Evolutionary conservation across 30 jellyfish, hydroid and myxozoan genomes (phyloP), one percentile per base, ranked within the genome.

Genomic region (Pelagia noctiluca): DNA sequence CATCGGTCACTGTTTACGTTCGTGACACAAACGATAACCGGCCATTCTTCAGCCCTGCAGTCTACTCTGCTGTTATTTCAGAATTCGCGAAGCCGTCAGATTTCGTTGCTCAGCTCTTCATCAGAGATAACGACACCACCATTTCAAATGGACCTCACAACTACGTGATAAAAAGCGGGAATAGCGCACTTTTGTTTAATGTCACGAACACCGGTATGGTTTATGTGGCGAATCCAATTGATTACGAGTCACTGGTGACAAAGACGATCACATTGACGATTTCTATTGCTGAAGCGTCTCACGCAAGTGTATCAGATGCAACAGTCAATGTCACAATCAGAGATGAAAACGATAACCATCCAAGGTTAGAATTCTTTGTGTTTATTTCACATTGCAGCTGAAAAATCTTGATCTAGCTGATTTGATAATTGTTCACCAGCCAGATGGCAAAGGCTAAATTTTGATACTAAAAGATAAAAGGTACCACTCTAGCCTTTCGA

Each of bases 271-370:
- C 84, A 53, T 28, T 88, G 35, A 32, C 35, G 13, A 37, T 71
- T 24, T 24, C 83, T 34, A 54, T 88, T 29, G 48, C 62, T 30
- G 96, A 80, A 71, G 80, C 70, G 1, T 25, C 52, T 3, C 19
- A 16, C 23, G 12, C 37, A 3, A 35, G 60, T 26, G 35, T 32
- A 1, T 37, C 72, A n/a, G 63, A 12, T 0, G 84, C 91, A 13
- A 66, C 82, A 5, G 86, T 78, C 63, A 54, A 26, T 13, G 85
- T 88, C 24, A 31, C 42, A 2, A 53, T 88, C 46, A 80, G 92
- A 36, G 97, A 88, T 37, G 93, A 83, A 83, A 88, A 88, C 35
- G 97, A 88, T 33, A 71, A 65, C 76, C 83, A 52, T 24, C 97
- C 97, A 2, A 52, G 68, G 68, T 52, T 16, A 42, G 21, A 52